Percentiles rank a stretch among this genome's conserved stretches.
Conservation (phyloP, 2,113 vertebrate species). For the Atherinomorus stipes region DNA sequence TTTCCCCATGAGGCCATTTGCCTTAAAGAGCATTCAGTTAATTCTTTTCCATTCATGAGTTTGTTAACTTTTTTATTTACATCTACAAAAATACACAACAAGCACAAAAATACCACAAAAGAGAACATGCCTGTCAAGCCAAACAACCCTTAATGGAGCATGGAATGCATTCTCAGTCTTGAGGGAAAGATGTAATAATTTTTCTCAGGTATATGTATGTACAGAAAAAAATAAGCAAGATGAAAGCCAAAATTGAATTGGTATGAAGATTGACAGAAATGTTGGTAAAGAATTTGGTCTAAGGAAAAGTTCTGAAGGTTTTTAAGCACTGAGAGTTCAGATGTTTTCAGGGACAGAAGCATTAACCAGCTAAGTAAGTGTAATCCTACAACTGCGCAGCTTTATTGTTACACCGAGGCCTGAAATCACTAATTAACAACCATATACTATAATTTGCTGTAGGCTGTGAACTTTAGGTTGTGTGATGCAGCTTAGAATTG, state of each 20-base stretch:
- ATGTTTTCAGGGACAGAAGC: not conserved
- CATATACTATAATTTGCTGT: not conserved
- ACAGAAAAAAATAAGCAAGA: not conserved
- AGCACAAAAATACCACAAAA: conserved; percentile 31
- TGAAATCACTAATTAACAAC: not conserved
- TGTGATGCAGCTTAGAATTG: not conserved
- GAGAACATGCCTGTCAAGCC: conserved; percentile 5
- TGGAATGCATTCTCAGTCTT: not conserved
- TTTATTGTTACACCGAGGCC: not conserved
- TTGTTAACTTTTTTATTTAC: conserved; percentile 1
- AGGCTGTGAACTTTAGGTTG: not conserved
- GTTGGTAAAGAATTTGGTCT: not conserved
- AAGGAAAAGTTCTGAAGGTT: not conserved
- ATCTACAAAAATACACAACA: conserved; percentile 23
- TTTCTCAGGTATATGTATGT: conserved; percentile 5
- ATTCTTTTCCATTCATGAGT: not conserved
- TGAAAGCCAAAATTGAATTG: not conserved
- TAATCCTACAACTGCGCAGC: not conserved
- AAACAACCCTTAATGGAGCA: not conserved
- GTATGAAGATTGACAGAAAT: not conserved
- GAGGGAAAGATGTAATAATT: conserved; percentile 1
- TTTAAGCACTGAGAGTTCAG: not conserved
- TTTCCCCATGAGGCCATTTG: conserved; percentile 34
- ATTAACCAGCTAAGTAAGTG: not conserved
- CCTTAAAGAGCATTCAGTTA: conserved; percentile 28